A percentile compares a stretch with the other conserved stretches of the same genome.
Conservation (phyloP, 2,113 vertebrate species). For the Mugil cephalus region DNA sequence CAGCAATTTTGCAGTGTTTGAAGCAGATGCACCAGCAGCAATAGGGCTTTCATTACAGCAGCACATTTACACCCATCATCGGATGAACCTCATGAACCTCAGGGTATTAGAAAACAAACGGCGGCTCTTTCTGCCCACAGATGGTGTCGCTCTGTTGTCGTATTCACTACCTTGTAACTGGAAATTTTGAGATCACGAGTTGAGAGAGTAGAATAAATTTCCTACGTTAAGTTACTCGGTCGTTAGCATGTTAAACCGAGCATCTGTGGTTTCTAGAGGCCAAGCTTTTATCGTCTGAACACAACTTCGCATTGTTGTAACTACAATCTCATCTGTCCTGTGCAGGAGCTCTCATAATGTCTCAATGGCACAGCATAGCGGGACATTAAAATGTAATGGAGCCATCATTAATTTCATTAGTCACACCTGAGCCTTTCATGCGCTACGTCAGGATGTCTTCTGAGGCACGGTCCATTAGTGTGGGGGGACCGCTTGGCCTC, state of each 20-base stretch:
- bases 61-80: neutral
- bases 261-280: too few species aligned
- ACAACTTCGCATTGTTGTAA: too few species aligned
- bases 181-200: too few species aligned
- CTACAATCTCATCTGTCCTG: neutral
- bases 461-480: neutral
- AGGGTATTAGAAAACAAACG: constrained; percentile 7
- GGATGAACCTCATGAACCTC: neutral
- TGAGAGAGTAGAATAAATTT: too few species aligned
- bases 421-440: constrained; percentile 3
- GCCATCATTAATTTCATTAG: constrained; percentile 34
- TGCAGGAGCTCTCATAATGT: constrained; percentile 15
- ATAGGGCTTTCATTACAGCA: neutral
- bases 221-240: too few species aligned
- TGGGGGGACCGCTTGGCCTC: neutral
- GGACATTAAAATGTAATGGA: constrained; percentile 24
- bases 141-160: too few species aligned
- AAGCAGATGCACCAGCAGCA: neutral
- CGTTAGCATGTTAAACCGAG: too few species aligned
- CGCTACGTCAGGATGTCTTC: constrained; percentile 7
- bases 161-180: too few species aligned
- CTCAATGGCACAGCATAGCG: neutral
- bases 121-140: neutral
- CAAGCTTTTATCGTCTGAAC: too few species aligned
- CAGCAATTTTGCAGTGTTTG: constrained; percentile 2